Conservation (phyloP, 2,797 vertebrate genomes). For the Sciurus carolinensis region DNA sequence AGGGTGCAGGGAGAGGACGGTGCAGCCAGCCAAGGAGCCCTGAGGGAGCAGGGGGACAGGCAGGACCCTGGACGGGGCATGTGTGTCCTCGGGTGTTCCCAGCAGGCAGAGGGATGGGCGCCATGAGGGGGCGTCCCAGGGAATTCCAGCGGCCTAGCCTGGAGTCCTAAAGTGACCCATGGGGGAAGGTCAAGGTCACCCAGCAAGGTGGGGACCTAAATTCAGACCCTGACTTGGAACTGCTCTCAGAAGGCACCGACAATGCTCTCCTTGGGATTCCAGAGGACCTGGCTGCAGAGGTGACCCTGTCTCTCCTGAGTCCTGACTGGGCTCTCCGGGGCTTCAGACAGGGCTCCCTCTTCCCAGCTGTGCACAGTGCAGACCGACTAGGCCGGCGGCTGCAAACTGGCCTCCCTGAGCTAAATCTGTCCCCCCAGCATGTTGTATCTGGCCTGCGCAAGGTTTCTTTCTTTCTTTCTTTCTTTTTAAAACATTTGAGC, state of each 20-base stretch:
- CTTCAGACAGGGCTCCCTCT: not conserved
- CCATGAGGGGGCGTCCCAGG: not conserved
- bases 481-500: slow-evolving; percentile 65
- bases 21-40: fast-evolving
- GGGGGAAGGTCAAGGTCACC: not conserved
- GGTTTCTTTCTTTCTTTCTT: slow-evolving; percentile 5
- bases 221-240: not conserved
- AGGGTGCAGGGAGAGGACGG: not conserved
- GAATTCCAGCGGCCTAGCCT: not conserved
- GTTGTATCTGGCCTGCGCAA: slow-evolving; percentile 75
- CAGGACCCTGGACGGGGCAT: fast-evolving
- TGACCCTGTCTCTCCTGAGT: fast-evolving
- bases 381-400: not conserved
- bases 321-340: fast-evolving
- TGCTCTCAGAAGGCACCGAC: not conserved
- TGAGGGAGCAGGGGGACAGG: not conserved
- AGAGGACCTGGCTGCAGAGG: not conserved
- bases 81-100: too few relatives aligned
- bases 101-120: fast-evolving
- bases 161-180: fast-evolving
- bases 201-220: not conserved
- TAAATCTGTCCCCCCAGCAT: slow-evolving; percentile 57
- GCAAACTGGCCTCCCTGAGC: slow-evolving; percentile 74
- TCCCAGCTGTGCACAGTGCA: fast-evolving
- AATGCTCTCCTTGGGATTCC: not conserved